Evolutionary conservation across 1,140 invertebrate species (phyloP).

Genomic region (Bombus breviceps): DNA sequence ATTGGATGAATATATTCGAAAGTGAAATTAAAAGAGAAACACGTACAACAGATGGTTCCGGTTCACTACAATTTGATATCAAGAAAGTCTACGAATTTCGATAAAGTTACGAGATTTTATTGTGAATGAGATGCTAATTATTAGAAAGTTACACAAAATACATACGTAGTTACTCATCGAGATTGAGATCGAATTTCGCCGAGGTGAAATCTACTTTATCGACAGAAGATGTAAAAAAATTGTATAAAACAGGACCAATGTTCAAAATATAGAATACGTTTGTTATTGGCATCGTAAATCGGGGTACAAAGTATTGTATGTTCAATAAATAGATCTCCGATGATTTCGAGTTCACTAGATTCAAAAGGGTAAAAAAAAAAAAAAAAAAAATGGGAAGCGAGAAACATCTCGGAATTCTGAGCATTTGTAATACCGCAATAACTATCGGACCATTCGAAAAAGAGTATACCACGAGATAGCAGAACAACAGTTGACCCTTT

Average conservation of each 20-base stretch:
- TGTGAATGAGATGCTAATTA: neutral
- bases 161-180: neutral
- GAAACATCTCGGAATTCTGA: neutral
- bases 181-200: neutral
- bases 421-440: conserved; percentile 51
- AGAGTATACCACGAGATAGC: conserved; percentile 9
- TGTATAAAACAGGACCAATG: conserved; percentile 34
- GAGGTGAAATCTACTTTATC: neutral
- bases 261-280: conserved; percentile 16
- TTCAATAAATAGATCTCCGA: neutral
- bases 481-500: neutral
- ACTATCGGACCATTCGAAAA: conserved; percentile 37
- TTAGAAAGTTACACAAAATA: neutral
- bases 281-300: neutral
- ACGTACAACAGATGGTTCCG: neutral
- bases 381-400: neutral
- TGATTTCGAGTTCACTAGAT: neutral
- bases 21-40: neutral
- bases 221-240: neutral
- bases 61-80: neutral
- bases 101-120: neutral
- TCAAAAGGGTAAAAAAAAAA: neutral
- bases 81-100: neutral
- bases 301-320: neutral
- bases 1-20: neutral